Base-by-base conservation (phyloP, 2,797 vertebrate genomes). In the Anabacerthia variegaticeps region DNA sequence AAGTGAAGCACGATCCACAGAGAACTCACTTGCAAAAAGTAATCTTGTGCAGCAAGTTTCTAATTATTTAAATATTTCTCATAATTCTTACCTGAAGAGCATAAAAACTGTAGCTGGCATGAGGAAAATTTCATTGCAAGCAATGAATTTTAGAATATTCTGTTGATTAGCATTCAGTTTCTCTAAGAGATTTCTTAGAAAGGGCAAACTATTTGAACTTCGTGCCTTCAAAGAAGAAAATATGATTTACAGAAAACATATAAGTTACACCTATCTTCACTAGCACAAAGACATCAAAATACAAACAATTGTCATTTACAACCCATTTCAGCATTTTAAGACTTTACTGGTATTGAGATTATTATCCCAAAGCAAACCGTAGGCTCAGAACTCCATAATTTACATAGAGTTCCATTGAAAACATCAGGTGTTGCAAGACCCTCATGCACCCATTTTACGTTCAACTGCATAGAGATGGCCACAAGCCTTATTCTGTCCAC, bases 91-190 rank as follows among this genome's bases (percentile, higher is more conserved):
- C 98, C 98, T 98, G 98, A 99, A 99, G 30, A 99, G 99, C 99
- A 99, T 99, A 95, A 99, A 99, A 90, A 99, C 98, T 15, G 99
- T 99, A 79, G 99, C 99, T 59, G 99, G 99, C 99, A 99, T 99
- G 97, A 99, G 97, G 96, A 99, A 99, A 93, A 99, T 99, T 98
- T 99, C 99, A 96, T 99, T 99, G 96, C 99, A 99, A 96, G 99
- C 99, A 51, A 99, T 99, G 95, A 99, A 99, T 98, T 99, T 99
- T 62, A 99, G 97, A 96, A 99, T 99, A 97, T 99, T 99, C 97
- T 99, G 99, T 97, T 99, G 99, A 97, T 99, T 99, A 95, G 98
- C 68, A 34, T 98, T 98, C 80, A 99, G 98, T 95, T 99, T 99
- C 94, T 99, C 98, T 92, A 99, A 97, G 66, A 99, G 97, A 93